Conservation (phyloP, 2,888 invertebrate genomes). For the Callinectes sapidus region DNA sequence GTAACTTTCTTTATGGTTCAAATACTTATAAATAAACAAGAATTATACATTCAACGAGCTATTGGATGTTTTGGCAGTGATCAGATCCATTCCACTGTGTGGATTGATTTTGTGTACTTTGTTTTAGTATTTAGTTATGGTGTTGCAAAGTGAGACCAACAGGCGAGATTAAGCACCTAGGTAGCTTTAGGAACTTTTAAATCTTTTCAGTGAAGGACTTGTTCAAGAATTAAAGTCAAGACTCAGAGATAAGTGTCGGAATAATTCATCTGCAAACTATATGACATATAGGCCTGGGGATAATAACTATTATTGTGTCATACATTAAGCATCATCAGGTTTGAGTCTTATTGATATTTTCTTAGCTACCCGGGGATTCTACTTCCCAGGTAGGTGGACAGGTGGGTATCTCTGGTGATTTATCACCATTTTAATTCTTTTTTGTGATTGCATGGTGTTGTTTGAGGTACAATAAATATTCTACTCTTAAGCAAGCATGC, state of each 20-base stretch:
- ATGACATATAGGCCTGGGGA: not conserved
- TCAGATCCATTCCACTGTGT: not conserved
- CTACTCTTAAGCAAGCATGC: not conserved
- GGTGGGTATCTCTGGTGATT: constrained; percentile 11
- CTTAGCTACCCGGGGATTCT: constrained; percentile 63
- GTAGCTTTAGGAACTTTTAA: not conserved
- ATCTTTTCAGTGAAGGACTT: not conserved
- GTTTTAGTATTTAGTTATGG: not conserved
- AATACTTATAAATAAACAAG: too few relatives aligned
- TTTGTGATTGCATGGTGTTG: not conserved
- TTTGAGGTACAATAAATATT: not conserved
- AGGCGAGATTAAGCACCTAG: not conserved
- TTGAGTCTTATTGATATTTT: constrained; percentile 35
- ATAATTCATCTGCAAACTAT: not conserved
- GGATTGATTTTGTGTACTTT: not conserved
- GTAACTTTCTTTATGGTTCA: too few relatives aligned
- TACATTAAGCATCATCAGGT: not conserved
- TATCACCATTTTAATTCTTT: not conserved
- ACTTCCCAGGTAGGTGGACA: constrained; percentile 61
- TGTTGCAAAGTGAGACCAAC: not conserved
- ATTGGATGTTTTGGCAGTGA: not conserved
- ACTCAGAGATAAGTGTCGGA: not conserved
- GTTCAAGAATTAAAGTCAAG: not conserved
- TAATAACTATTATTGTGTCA: constrained; percentile 21
- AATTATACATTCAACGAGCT: not conserved